Percentiles rank a stretch among this genome's conserved stretches.
Conservation (phyloP, 2,797 vertebrate genomes). For the Erethizon dorsatum region DNA sequence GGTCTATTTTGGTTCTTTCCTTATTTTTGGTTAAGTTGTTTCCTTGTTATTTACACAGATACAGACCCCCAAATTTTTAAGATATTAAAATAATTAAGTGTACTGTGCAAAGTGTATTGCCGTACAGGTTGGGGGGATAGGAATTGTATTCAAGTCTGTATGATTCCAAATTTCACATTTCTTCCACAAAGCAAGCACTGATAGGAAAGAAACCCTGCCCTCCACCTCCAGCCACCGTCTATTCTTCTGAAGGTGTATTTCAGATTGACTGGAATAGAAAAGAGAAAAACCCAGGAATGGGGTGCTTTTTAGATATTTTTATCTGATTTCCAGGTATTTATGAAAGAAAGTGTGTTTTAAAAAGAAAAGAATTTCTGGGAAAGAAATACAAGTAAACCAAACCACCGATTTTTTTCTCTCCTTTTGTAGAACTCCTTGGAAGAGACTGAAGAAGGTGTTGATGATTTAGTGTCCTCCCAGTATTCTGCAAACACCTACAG, state of each 20-base stretch:
- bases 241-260: background rate
- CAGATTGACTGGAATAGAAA: background rate
- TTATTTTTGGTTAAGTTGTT: background rate
- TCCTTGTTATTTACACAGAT: background rate
- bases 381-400: background rate
- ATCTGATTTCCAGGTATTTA: constrained; percentile 20
- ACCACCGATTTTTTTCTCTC: constrained; percentile 1
- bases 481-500: constrained; percentile 87
- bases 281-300: background rate
- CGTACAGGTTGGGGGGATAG: background rate
- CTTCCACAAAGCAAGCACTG: constrained; percentile 31
- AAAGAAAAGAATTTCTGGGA: constrained; percentile 5
- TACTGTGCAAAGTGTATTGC: constrained; percentile 6
- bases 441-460: constrained; percentile 93
- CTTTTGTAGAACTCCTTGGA: constrained; percentile 91
- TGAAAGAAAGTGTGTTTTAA: background rate
- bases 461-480: constrained; percentile 91
- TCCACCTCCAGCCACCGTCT: background rate
- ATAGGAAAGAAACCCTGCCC: background rate
- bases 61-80: background rate
- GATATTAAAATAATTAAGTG: background rate
- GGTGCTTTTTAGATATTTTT: constrained; percentile 41
- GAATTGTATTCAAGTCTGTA: background rate
- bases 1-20: background rate
- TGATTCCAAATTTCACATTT: constrained; percentile 27